Conservation (phyloP, 2,113 vertebrate genomes). For the Ctenodactylus gundi region DNA sequence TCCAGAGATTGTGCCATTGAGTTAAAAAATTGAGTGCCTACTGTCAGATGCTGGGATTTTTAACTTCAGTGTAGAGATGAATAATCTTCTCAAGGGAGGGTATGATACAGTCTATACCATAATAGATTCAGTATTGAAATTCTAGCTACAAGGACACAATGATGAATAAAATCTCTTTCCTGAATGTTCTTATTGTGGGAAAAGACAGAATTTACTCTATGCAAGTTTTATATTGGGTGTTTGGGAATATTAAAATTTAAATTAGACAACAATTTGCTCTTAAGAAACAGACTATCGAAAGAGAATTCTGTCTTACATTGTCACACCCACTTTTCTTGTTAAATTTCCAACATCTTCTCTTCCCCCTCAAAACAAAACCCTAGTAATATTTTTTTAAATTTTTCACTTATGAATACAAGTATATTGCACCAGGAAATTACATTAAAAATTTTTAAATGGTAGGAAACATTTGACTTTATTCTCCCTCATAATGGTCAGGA, state of each 20-base stretch:
- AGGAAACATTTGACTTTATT: background rate
- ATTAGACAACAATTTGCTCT: background rate
- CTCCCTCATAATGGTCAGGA: too few relatives aligned
- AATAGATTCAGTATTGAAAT: background rate
- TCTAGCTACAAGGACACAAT: background rate
- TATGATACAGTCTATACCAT: background rate
- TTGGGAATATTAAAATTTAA: background rate
- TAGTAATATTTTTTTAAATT: slow-evolving; percentile 6
- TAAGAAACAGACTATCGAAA: background rate
- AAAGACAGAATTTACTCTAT: background rate
- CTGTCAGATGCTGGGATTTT: background rate
- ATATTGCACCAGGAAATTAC: background rate
- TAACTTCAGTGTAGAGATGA: background rate
- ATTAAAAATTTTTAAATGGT: background rate
- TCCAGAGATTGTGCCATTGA: background rate
- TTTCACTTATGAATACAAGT: background rate
- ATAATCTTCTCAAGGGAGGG: background rate
- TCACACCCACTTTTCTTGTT: background rate
- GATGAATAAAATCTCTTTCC: background rate
- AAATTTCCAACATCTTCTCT: background rate
- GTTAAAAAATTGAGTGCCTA: background rate
- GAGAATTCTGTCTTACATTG: background rate
- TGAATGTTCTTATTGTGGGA: background rate
- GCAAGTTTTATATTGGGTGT: too few relatives aligned
- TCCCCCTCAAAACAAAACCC: too few relatives aligned